Percentiles rank a stretch among this genome's conserved stretches.
Conservation (phyloP, 1,140 invertebrate genomes). For the Trachymyrmex cornetzi region DNA sequence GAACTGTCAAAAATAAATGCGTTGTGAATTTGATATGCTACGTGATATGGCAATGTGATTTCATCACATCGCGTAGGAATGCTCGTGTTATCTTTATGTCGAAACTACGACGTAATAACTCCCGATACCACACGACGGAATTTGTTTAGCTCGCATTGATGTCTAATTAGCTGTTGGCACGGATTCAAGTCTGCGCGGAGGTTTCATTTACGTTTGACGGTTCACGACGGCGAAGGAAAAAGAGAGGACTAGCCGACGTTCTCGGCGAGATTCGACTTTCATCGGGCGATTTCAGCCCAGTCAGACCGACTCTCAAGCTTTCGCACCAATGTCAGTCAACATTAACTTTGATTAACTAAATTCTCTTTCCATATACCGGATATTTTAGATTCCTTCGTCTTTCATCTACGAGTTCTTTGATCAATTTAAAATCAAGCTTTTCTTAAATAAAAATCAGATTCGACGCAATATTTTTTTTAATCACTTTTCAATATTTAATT, state of each 20-base stretch:
- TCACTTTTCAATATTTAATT: background rate
- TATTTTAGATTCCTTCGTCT: conserved; percentile 23
- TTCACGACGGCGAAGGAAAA: background rate
- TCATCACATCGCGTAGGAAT: background rate
- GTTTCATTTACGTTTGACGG: conserved; percentile 56
- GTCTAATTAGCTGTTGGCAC: conserved; percentile 60
- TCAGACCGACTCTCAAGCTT: background rate
- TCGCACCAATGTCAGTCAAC: conserved; percentile 45
- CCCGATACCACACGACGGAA: conserved; percentile 26
- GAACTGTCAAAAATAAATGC: conserved; percentile 1
- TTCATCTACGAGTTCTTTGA: conserved; percentile 33
- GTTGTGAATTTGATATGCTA: background rate
- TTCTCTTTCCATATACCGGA: background rate
- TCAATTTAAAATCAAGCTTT: conserved; percentile 21
- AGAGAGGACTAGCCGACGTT: background rate
- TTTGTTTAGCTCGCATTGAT: conserved; percentile 60
- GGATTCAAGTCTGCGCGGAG: conserved; percentile 41
- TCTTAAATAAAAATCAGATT: conserved; percentile 1
- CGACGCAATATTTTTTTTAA: background rate
- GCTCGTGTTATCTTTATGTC: background rate
- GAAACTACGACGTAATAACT: conserved; percentile 31
- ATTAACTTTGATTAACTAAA: conserved; percentile 57
- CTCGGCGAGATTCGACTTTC: conserved; percentile 46
- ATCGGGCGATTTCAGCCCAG: conserved; percentile 31
- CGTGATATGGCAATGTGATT: background rate